Percentiles rank a stretch among this genome's conserved stretches.
phyloP scores from a whole-genome alignment of 1,140 invertebrate species.

The Trachymyrmex cornetzi region DNA sequence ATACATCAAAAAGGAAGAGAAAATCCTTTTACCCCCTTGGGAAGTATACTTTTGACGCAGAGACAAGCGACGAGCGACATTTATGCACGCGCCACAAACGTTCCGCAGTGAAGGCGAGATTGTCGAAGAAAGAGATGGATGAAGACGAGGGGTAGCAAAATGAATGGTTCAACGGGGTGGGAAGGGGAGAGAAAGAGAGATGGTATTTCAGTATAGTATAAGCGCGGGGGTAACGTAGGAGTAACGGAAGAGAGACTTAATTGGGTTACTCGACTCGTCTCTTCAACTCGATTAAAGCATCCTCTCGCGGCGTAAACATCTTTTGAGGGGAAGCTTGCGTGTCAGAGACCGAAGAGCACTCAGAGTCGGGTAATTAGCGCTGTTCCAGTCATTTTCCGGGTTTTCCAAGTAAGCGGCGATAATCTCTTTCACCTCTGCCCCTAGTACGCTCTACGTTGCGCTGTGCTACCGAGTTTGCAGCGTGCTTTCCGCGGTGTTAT shows the following conservation, averaged over 20 bases:
- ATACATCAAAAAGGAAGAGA: not conserved
- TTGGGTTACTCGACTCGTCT: constrained; percentile 81
- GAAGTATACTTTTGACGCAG: constrained; percentile 24
- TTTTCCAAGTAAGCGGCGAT: constrained; percentile 74
- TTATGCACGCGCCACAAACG: constrained; percentile 61
- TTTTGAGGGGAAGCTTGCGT: constrained; percentile 77
- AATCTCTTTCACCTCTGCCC: constrained; percentile 66
- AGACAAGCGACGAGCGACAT: constrained; percentile 63
- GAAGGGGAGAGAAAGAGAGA: not conserved
- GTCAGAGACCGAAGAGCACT: constrained; percentile 77
- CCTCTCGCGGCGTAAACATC: constrained; percentile 80
- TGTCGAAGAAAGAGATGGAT: constrained; percentile 10
- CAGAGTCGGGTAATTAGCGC: constrained; percentile 78
- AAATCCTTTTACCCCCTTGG: constrained; percentile 42
- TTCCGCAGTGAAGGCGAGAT: not conserved
- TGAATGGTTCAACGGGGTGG: not conserved
- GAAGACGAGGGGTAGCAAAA: not conserved
- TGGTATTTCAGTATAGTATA: constrained; percentile 43
- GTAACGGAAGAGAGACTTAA: constrained; percentile 78
- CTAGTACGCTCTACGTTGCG: not conserved
- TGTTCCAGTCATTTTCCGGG: constrained; percentile 76
- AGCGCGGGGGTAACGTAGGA: constrained; percentile 55
- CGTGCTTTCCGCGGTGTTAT: constrained; percentile 4
- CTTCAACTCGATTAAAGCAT: constrained; percentile 82
- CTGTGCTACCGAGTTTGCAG: not conserved